Evolutionary conservation across 2,797 vertebrate species (phyloP), one percentile per base, ranked within the genome.

Genomic region (Aplochiton taeniatus): DNA sequence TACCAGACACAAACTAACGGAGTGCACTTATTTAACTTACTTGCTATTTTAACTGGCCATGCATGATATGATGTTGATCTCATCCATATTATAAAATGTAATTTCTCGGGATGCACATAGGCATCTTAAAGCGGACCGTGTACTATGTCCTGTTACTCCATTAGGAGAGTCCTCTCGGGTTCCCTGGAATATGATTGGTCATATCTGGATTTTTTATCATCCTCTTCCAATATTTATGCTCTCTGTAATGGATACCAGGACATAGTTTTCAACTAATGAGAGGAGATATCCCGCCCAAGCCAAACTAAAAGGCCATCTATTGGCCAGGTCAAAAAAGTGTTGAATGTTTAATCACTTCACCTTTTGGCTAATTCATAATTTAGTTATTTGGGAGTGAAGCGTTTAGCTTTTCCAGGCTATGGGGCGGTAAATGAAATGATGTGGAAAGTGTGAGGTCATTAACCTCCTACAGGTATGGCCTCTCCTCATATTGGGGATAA

Each of bases 351-450:
- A 92, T 90, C 78, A 20, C 76, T 63, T 78, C 81, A 87, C 84
- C 84, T 87, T 85, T 75, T 71, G 81, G 76, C 67, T 83, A 84
- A 92, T 93, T 90, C 88, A 93, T 93, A 91, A 93, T 91, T 93
- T 74, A 93, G 82, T 79, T 85, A 84, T 87, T 71, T 73, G 77
- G 81, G 84, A 88, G 82, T 79, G 84, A 83, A 78, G 85, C 83
- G 42, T 84, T 89, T 87, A 80, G 84, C 78, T 85, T 86, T 81
- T 84, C 76, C 87, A 84, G 85, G 75, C 72, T 70, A 82, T 74
- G 81, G 78, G 70, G 85, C 70, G 84, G 82, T 82, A 84, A 91
- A 86, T 88, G 89, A 88, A 90, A 91, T 89, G 88, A 83, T 84
- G 86, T 87, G 89, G 83, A 90, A 90, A 90, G 88, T 82, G 88